Percentiles rank a stretch among this genome's conserved stretches.
Evolutionary conservation across 2,888 invertebrate genomes (phyloP).

Genomic region (Rhimphoctona megacephalus): DNA sequence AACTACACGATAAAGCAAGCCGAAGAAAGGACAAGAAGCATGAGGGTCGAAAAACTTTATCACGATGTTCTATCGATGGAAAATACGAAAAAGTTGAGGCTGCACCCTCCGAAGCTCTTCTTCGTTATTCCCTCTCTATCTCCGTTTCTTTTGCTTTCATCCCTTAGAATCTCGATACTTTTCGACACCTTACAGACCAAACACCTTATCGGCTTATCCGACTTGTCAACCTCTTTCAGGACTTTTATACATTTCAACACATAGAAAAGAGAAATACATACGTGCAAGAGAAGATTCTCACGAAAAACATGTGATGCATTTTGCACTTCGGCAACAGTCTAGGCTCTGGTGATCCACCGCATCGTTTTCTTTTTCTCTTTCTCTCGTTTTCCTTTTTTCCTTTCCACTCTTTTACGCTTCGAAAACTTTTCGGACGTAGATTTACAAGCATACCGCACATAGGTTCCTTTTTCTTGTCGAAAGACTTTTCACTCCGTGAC

Average conservation of each 20-base stretch:
- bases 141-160: constrained; percentile 28
- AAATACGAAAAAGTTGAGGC: constrained; percentile 42
- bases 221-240: constrained; percentile 62
- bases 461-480: background rate
- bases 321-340: constrained; percentile 14
- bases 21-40: constrained; percentile 27
- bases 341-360: constrained; percentile 24
- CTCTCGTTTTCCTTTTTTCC: constrained; percentile 8
- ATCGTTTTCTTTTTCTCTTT: constrained; percentile 11
- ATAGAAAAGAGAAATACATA: constrained; percentile 7
- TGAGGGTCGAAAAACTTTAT: constrained; percentile 48
- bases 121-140: constrained; percentile 48
- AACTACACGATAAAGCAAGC: constrained; percentile 38
- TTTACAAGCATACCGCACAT: constrained; percentile 42
- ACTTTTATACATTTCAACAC: constrained; percentile 45
- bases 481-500: constrained; percentile 59
- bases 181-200: constrained; percentile 36
- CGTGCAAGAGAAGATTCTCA: constrained; percentile 25
- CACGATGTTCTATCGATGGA: constrained; percentile 41
- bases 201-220: constrained; percentile 68
- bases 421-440: constrained; percentile 59
- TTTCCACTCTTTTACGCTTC: constrained; percentile 38
- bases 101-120: constrained; percentile 50
- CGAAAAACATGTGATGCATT: constrained; percentile 44
- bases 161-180: constrained; percentile 59